Evolutionary conservation across 2,888 invertebrate species (phyloP).

Genomic region (Aspidiotus destructor): DNA sequence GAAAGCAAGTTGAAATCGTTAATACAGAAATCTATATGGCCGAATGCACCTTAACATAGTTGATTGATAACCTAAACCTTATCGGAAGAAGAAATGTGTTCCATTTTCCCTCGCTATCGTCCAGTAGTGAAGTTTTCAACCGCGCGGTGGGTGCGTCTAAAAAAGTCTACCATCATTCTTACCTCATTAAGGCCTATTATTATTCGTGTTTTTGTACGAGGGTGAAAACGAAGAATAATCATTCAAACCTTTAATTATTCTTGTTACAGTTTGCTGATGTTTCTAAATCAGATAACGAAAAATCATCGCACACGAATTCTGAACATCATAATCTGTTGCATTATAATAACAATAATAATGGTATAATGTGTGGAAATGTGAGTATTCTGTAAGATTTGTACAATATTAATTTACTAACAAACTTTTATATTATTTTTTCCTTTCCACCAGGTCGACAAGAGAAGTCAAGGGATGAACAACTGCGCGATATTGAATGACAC

Average conservation of each 20-base stretch:
- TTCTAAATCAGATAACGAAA: slow-evolving; percentile 24
- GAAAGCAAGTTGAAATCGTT: slow-evolving; percentile 18
- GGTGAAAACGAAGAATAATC: too few relatives aligned
- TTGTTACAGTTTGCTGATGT: slow-evolving; percentile 1
- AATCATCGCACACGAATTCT: slow-evolving; percentile 15
- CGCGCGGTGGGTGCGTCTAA: not conserved
- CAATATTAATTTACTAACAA: not conserved
- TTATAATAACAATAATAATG: not conserved
- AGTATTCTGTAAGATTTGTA: not conserved
- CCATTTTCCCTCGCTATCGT: slow-evolving; percentile 7
- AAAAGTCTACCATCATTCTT: not conserved
- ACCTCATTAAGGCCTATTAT: slow-evolving; percentile 9
- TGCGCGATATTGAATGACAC: too few relatives aligned
- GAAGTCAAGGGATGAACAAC: too few relatives aligned
- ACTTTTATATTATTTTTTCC: too few relatives aligned
- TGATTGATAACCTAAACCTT: slow-evolving; percentile 29
- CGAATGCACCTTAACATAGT: slow-evolving; percentile 25
- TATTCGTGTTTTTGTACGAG: slow-evolving; percentile 1
- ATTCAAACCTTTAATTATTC: not conserved
- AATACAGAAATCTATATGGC: slow-evolving; percentile 18
- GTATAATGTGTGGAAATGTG: not conserved
- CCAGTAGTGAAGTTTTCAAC: not conserved
- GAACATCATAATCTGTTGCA: slow-evolving; percentile 10
- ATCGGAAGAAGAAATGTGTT: slow-evolving; percentile 16
- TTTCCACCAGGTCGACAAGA: too few relatives aligned